Percentiles rank a stretch among this genome's conserved stretches.
phyloP scores from a whole-genome alignment of 2,888 invertebrate genomes.

The Hirtodrosophila trivittata region DNA sequence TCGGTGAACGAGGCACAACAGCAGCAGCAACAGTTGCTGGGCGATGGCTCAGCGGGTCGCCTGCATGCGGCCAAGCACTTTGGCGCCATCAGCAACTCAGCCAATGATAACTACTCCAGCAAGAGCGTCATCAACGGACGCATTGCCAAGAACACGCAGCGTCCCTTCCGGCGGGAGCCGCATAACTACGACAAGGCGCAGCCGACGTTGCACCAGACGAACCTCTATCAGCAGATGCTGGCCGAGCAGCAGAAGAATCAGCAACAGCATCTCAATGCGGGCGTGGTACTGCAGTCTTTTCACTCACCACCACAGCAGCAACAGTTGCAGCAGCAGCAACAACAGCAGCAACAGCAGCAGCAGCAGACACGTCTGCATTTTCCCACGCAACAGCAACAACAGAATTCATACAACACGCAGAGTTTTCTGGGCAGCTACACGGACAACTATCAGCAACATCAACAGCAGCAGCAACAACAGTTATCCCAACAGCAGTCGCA shows the following conservation, averaged over 20 bases:
- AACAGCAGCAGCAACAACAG: conserved; percentile 50
- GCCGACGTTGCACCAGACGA: conserved; percentile 84
- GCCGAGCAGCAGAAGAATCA: conserved; percentile 82
- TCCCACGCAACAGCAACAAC: conserved; percentile 55
- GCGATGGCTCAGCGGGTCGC: conserved; percentile 33
- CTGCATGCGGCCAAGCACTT: conserved; percentile 65
- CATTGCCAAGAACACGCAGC: conserved; percentile 80
- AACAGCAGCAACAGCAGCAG: conserved; percentile 47
- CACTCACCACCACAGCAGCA: conserved; percentile 74
- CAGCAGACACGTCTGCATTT: conserved; percentile 55
- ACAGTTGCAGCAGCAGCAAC: conserved; percentile 71
- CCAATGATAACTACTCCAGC: conserved; percentile 57
- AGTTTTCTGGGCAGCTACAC: conserved; percentile 51
- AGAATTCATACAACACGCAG: conserved; percentile 53
- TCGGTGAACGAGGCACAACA: conserved; percentile 41
- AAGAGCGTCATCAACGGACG: conserved; percentile 83
- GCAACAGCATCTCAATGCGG: conserved; percentile 66
- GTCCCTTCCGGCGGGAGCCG: conserved; percentile 82
- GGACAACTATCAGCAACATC: conserved; percentile 64
- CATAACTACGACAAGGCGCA: conserved; percentile 84
- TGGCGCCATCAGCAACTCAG: conserved; percentile 38
- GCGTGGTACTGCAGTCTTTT: conserved; percentile 62
- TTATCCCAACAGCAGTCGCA: conserved; percentile 45
- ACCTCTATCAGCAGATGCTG: conserved; percentile 84
- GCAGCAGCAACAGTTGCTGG: conserved; percentile 36